Base-by-base conservation (phyloP, 1,140 invertebrate species). In the Temnothorax curvispinosus region DNA sequence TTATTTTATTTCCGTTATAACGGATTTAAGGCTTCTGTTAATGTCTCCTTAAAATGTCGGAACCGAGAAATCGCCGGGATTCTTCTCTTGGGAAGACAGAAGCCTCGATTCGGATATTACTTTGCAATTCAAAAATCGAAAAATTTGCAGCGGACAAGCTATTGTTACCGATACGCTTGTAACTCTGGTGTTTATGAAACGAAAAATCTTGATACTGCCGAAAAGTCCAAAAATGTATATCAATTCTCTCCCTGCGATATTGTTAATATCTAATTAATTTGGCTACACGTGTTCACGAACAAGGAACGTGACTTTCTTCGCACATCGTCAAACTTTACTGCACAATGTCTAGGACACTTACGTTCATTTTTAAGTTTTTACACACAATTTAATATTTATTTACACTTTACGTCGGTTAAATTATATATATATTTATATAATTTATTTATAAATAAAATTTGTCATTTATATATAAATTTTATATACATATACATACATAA, bases 381-480 rank as follows among this genome's bases (percentile, higher is more conserved):
- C 21, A 93, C 87, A 92, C 74, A 77, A 78, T 91, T 91, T 91
- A 91, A 91, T 93, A 92, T 91, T 92, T 92, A 93, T 90, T 89
- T 89, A 86, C 78, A 88, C 52, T 65, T 65, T 88, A 91, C 91
- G 32, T 82, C 41, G 4, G 44, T 82, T 87, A 89, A 81, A 88
- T 90, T 85, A 86, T 90, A 87, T 76, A 87, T 91, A 89, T 65
- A 64, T 64, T 7, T 64, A 18, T 38, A n/a, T 11, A 54, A 35
- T 72, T 35, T 35, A 54, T 54, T 35, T 54, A 54, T 69, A 69
- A 44, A 69, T 69, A 54, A 56, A 56, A 56, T 27, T 21, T 21
- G 21, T n/a, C 6, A 47, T 54, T 35, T 72, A 35, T 52, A 54
- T 54, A 54, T 35, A 72, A 50, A 62, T 62, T 64, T 78, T 65